phyloP scores from a whole-genome alignment of 2,888 invertebrate species.

The Erannis defoliaria region DNA sequence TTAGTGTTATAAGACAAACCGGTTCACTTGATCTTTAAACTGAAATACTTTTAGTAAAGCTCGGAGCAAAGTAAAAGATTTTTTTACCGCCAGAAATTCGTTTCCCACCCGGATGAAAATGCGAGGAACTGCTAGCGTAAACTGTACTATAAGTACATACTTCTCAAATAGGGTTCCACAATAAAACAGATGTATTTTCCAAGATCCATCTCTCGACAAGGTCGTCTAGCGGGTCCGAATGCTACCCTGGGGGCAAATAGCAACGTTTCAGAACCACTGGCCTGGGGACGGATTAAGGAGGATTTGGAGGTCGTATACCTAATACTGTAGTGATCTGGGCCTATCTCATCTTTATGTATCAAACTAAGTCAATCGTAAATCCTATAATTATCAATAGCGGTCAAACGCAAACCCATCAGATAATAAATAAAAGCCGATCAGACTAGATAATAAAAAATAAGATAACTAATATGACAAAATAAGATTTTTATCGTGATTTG shows the following conservation, averaged over 20 bases:
- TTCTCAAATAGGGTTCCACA: conserved; percentile 15
- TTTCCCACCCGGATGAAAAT: conserved; percentile 1
- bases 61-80: neutral
- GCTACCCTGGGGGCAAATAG: conserved; percentile 16
- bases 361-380: too few relatives aligned
- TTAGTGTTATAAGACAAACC: neutral
- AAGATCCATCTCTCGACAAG: conserved; percentile 19
- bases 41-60: neutral
- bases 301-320: neutral
- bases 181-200: conserved; percentile 18
- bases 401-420: too few relatives aligned
- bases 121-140: neutral
- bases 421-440: too few relatives aligned
- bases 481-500: too few relatives aligned
- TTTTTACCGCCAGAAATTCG: neutral
- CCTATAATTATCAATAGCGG: too few relatives aligned
- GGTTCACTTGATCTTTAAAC: neutral
- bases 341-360: too few relatives aligned
- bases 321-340: neutral
- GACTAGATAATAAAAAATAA: too few relatives aligned
- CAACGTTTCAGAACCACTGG: conserved; percentile 20
- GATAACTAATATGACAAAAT: too few relatives aligned
- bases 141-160: conserved; percentile 7
- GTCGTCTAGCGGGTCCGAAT: conserved; percentile 21
- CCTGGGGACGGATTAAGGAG: neutral